Conservation (phyloP, 1,140 invertebrate species). For the Trachymyrmex septentrionalis region DNA sequence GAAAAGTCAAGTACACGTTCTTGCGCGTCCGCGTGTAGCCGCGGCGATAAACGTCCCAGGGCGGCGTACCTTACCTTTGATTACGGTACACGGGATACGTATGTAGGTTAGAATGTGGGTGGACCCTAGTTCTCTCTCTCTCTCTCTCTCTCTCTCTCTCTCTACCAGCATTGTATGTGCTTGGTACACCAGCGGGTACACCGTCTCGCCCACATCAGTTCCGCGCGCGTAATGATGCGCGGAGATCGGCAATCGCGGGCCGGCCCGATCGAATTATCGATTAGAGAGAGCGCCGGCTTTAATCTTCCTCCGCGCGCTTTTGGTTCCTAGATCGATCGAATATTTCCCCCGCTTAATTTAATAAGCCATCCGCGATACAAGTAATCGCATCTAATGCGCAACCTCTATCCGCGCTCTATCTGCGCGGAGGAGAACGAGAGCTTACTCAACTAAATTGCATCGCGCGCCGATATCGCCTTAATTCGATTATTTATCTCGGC, state of each 20-base stretch:
- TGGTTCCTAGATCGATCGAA: conserved; percentile 63
- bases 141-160: neutral
- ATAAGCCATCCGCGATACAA: conserved; percentile 58
- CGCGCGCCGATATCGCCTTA: neutral
- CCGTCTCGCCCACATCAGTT: conserved; percentile 37
- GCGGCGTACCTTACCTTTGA: conserved; percentile 51
- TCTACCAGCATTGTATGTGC: neutral
- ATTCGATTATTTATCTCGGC: conserved; percentile 44
- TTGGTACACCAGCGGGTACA: neutral
- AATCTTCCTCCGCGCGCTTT: conserved; percentile 50
- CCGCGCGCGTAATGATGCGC: conserved; percentile 45
- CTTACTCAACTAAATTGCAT: neutral
- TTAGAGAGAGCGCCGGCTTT: conserved; percentile 49
- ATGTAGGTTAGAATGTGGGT: conserved; percentile 80
- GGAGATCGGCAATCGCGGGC: conserved; percentile 36
- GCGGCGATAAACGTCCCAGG: conserved; percentile 54
- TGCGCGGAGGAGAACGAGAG: neutral
- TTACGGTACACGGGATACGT: conserved; percentile 70
- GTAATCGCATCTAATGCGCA: conserved; percentile 28
- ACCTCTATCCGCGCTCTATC: neutral
- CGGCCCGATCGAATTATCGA: conserved; percentile 72
- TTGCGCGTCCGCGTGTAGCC: conserved; percentile 15
- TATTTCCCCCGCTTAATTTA: conserved; percentile 60
- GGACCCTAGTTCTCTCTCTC: conserved; percentile 60
- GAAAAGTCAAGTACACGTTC: conserved; percentile 51